Conservation (phyloP, 2,113 vertebrate species). For the Agapornis roseicollis region DNA sequence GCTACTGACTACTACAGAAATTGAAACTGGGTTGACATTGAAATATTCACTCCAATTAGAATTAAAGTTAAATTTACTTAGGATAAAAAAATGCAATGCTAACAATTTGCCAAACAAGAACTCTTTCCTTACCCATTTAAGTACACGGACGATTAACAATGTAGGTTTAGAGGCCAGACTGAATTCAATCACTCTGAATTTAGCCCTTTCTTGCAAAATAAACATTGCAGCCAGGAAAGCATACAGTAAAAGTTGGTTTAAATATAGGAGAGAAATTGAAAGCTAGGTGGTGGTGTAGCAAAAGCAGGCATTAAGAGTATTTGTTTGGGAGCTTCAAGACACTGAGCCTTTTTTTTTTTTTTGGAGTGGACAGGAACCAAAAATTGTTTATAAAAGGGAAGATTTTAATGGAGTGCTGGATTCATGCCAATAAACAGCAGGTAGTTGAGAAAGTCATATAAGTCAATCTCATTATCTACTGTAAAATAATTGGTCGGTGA, state of each 20-base stretch:
- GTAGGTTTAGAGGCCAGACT: neutral
- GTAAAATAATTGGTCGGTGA: neutral
- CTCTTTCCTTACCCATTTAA: neutral
- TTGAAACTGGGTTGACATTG: neutral
- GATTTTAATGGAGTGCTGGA: neutral
- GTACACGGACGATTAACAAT: fast-evolving
- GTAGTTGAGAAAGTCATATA: neutral
- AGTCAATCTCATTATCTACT: neutral
- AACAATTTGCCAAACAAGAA: neutral
- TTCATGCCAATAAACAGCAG: neutral
- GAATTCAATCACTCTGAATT: neutral
- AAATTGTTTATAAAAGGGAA: neutral
- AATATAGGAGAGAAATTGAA: neutral
- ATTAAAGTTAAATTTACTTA: neutral
- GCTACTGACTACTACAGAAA: neutral
- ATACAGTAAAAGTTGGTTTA: neutral
- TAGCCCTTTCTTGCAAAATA: neutral
- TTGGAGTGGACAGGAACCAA: neutral
- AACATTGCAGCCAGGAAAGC: neutral
- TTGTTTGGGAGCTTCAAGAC: neutral
- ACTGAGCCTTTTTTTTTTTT: neutral
- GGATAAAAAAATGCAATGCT: neutral
- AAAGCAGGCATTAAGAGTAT: neutral
- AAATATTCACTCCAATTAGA: neutral
- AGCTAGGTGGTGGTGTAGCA: neutral